These are phyloP conservation scores for Gymnogyps californianus DNA, from an alignment of 2,113 vertebrate genomes.

Conservation along the genomic window DNA sequence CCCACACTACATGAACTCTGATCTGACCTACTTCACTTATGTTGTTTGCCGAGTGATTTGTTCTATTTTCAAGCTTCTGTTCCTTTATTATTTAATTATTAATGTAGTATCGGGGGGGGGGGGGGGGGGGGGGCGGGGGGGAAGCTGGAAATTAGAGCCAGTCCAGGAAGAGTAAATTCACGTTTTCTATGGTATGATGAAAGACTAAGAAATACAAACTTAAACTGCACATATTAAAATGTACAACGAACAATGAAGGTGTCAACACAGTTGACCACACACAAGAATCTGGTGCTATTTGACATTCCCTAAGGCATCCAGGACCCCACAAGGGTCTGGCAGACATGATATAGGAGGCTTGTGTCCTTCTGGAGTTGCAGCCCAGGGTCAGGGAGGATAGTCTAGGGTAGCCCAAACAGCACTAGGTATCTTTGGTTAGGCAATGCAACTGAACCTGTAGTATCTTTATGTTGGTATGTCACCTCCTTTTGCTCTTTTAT, in stretches of 20 bases:
- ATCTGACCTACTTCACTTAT: neutral
- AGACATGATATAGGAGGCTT: neutral
- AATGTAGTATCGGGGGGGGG: rapidly evolving
- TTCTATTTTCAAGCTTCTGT: neutral
- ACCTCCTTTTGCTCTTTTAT: neutral
- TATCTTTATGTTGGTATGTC: no score
- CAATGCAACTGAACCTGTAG: neutral
- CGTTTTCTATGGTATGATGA: neutral
- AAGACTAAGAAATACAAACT: neutral
- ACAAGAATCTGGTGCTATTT: neutral
- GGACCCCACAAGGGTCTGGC: neutral
- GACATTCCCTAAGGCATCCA: neutral
- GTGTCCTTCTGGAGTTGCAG: neutral
- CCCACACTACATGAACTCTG: neutral
- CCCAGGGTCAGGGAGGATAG: neutral
- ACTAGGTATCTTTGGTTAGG: neutral
- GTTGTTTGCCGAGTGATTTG: neutral
- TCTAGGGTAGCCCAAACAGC: neutral
- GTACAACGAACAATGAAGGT: neutral
- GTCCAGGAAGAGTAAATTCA: neutral
- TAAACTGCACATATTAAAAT: neutral
- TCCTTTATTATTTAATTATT: neutral
- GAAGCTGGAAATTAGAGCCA: neutral
- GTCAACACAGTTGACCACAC: neutral
- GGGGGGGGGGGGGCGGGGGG: rapidly evolving